Base-by-base conservation (phyloP, 2,113 vertebrate species). In the Fulmarus glacialis region DNA sequence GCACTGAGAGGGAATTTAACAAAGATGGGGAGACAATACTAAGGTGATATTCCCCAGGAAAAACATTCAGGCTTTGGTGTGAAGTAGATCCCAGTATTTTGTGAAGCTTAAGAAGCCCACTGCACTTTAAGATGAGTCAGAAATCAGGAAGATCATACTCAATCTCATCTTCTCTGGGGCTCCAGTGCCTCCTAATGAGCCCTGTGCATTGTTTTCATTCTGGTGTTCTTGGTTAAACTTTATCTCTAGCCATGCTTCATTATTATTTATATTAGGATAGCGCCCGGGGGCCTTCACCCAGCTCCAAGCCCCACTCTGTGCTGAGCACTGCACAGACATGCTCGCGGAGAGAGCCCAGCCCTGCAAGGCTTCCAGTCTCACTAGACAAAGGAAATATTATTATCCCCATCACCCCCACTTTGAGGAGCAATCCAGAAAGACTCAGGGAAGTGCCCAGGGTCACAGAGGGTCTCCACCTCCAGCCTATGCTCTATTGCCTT, bases 281-380 rank as follows among this genome's bases (percentile, higher is more conserved):
- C 0, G 89, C 92, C 91, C 3, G 45, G 78, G 92, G 92, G 82
- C 86, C 77, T 34, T 82, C 82, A 56, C 60, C 71, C 72, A 48
- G 86, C 86, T 96, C 95, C 89, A 70, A 83, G 86, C 71, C 86
- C 82, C 77, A 9, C 85, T 94, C 85, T 94, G 86, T 15, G 87
- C 82, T 45, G 53, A 90, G 82, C 82, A 79, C 90, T 95, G 95
- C 86, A 87, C 95, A 90, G 95, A 94, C 92, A 90, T n/a, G 92
- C 92, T 91, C 30, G 0, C 26, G 14, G 81, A 42, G 55, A 21
- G 55, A 58, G 86, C 92, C 90, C 92, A 75, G 92, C 95, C 92
- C 95, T 83, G 72, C 82, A 4, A 34, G 43, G 60, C 92, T 82
- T 50, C 85, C 86, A 83, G 36, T 3, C 70, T 21, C 50, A 4